phyloP scores from a whole-genome alignment of 2,888 invertebrate species.

The Spisula solida region DNA sequence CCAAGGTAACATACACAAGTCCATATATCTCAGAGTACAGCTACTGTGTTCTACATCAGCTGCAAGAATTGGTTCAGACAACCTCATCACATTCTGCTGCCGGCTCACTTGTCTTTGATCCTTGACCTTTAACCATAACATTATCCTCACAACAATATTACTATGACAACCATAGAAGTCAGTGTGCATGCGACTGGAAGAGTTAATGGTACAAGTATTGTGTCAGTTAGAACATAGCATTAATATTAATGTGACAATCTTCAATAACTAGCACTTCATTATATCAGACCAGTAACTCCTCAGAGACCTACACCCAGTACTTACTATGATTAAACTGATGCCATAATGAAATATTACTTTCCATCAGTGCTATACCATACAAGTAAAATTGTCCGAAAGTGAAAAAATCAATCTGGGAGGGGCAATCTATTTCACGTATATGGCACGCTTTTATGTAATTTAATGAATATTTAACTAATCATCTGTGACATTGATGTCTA shows the following conservation, averaged over 20 bases:
- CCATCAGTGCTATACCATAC: not conserved
- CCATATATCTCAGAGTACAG: no score
- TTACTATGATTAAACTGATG: conserved; percentile 16
- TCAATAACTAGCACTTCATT: not conserved
- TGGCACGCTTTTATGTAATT: conserved; percentile 12
- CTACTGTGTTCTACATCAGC: no score
- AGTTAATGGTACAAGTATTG: not conserved
- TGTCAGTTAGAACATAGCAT: not conserved
- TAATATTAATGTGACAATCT: conserved; percentile 25
- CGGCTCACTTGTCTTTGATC: no score
- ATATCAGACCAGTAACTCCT: not conserved
- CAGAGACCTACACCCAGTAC: not conserved
- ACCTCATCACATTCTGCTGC: no score
- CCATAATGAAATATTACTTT: conserved; percentile 14
- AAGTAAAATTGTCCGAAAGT: not conserved
- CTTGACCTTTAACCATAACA: no score
- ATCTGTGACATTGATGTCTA: not conserved
- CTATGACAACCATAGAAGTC: not conserved
- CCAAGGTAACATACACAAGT: no score
- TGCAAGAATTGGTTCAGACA: no score
- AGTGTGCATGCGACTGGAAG: not conserved
- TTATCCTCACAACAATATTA: not conserved
- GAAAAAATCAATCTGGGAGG: conserved; percentile 6
- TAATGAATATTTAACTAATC: conserved; percentile 23
- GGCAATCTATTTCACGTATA: not conserved